These are phyloP conservation scores for Oryctes rhinoceros DNA, from an alignment of 1,140 invertebrate species.

Conservation along the genomic window DNA sequence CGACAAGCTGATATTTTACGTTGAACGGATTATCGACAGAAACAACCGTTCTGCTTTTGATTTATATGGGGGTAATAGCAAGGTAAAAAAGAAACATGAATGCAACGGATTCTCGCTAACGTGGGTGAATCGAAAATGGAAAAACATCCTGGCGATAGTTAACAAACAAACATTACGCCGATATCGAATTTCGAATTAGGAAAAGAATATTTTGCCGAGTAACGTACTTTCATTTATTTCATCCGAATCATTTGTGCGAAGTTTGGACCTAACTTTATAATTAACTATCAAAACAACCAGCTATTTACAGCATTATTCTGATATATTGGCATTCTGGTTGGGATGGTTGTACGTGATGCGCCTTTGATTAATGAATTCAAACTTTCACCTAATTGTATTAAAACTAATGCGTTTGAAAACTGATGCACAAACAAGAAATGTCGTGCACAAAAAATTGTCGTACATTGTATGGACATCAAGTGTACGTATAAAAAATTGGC, in stretches of 20 bases:
- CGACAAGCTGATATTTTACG: not conserved
- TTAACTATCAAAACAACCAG: not conserved
- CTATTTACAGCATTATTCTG: conserved; percentile 1
- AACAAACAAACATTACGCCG: too few species aligned
- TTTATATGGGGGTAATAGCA: not conserved
- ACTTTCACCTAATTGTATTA: not conserved
- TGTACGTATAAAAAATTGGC: not conserved
- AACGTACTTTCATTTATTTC: not conserved
- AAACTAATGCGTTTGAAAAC: not conserved
- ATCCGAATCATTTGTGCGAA: not conserved
- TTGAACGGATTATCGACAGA: not conserved
- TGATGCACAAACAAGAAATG: not conserved
- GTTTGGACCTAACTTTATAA: not conserved
- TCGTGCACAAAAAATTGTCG: not conserved
- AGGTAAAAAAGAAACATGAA: not conserved
- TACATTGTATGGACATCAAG: not conserved
- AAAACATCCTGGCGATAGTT: too few species aligned
- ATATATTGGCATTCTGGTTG: not conserved
- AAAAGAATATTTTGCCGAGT: too few species aligned
- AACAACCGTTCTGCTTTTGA: not conserved
- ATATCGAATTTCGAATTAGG: too few species aligned
- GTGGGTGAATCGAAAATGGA: too few species aligned
- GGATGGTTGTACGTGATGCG: not conserved
- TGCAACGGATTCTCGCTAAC: not conserved
- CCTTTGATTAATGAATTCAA: conserved; percentile 13